Base-by-base conservation (phyloP, 2,797 vertebrate species). In the Petrocephalus sullivani region DNA sequence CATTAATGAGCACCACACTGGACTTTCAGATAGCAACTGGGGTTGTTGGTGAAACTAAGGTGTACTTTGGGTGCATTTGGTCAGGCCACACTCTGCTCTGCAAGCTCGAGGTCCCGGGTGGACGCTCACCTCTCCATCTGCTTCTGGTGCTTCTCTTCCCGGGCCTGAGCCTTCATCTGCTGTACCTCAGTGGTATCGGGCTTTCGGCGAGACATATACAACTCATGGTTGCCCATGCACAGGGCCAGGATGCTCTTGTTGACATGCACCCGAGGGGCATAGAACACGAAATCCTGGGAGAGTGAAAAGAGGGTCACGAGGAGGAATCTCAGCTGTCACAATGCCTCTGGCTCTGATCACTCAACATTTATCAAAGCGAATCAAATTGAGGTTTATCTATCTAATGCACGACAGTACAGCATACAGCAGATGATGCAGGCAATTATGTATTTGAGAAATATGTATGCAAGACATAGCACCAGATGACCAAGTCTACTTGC, bases 131-230 rank as follows among this genome's bases (percentile, higher is more conserved):
- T 96, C 94, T 99, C 98, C 94, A 97, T 91, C 89, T 98, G 96
- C 86, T 96, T 98, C 94, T 98, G 97, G 89, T 96, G 96, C 93
- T 97, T 97, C 93, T 99, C 98, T 90, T 98, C 97, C 10, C 95
- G 95, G 89, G 98, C 97, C 93, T 99, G 98, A 56, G 97, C 96
- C 94, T 98, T 99, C 98, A 99, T 99, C 95, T 99, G 98, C 93
- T 99, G 98, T 28, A 99, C 97, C 92, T 99, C 98, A 33, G 99
- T 99, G 92, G 94, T 98, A 94, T 99, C 98, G 0, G 97, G 92
- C 93, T 98, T 98, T 90, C 98, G 95, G 90, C 98, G 97, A 81
- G 96, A 95, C 96, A 97, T 97, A 90, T 98, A 99, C 91, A 98
- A 95, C 6, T 98, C 97, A 0, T 99, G 98, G 95, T 99, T 99